Evolutionary conservation across 2,113 vertebrate species (phyloP).

Genomic region (Ictalurus punctatus): DNA sequence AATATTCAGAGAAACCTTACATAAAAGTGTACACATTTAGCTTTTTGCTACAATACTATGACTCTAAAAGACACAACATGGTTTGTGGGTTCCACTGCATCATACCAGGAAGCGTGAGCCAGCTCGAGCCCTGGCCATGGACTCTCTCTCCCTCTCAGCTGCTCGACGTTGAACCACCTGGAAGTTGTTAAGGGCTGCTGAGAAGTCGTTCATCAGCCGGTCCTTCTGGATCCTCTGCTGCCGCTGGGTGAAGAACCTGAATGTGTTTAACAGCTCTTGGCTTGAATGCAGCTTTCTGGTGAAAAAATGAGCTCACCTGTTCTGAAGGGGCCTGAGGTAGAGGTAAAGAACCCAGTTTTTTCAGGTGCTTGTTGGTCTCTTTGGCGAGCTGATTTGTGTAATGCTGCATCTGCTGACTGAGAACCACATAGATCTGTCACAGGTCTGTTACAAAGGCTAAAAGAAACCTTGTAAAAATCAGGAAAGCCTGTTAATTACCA

Average conservation of each 20-base stretch:
- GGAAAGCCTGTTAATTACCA: background rate
- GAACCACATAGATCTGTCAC: slow-evolving; percentile 1
- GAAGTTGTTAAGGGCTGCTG: slow-evolving; percentile 83
- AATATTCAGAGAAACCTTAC: background rate
- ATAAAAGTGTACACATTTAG: background rate
- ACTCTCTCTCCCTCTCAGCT: slow-evolving; percentile 85
- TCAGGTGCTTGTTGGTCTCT: slow-evolving; percentile 86
- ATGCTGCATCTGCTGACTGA: slow-evolving; percentile 85
- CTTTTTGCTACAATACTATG: background rate
- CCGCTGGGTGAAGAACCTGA: slow-evolving; percentile 65
- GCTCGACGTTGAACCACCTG: slow-evolving; percentile 82
- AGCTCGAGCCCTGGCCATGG: slow-evolving; percentile 79
- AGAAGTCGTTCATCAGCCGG: slow-evolving; percentile 89
- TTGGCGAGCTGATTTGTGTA: slow-evolving; percentile 86
- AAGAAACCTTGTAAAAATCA: background rate
- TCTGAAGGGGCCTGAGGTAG: slow-evolving; percentile 80
- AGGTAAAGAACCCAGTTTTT: slow-evolving; percentile 81
- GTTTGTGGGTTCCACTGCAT: background rate
- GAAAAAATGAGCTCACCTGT: slow-evolving; percentile 72
- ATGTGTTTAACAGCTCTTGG: background rate
- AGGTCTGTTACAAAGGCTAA: background rate
- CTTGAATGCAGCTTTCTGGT: background rate
- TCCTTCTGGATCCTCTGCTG: slow-evolving; percentile 88
- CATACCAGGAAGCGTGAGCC: slow-evolving; percentile 78
- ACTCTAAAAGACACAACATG: background rate